Evolutionary conservation across 92 coral and sea anemone species (phyloP).

Genomic region (Zoanthus solanderi): DNA sequence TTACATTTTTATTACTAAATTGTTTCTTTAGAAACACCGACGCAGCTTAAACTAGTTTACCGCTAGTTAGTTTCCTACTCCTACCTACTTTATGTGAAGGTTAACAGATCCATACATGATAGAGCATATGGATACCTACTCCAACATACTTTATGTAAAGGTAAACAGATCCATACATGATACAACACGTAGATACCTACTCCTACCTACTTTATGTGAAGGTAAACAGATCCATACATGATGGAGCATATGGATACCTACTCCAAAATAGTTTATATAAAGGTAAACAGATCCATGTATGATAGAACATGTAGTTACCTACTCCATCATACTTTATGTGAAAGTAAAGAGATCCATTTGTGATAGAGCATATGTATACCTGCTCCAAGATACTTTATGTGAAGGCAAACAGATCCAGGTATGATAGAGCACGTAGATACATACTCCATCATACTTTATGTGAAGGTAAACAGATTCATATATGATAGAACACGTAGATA

Average conservation of each 20-base stretch:
- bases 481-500: conserved; percentile 89
- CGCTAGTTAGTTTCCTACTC: too few species aligned
- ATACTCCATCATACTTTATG: too few species aligned
- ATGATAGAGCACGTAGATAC: conserved; percentile 87
- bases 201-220: conserved; percentile 95
- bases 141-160: conserved; percentile 95
- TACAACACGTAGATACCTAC: conserved; percentile 92
- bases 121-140: conserved; percentile 93
- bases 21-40: too few species aligned
- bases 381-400: background rate
- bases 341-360: background rate
- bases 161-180: conserved; percentile 78
- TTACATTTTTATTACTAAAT: too few species aligned
- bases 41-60: too few species aligned
- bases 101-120: conserved; percentile 74
- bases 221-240: conserved; percentile 33
- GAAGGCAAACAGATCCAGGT: conserved; percentile 51
- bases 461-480: conserved; percentile 51
- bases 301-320: conserved; percentile 91
- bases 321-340: conserved; percentile 79
- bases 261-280: background rate
- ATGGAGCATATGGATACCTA: too few species aligned
- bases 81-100: conserved; percentile 58
- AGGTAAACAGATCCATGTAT: conserved; percentile 62
- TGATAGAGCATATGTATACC: background rate